Conservation (phyloP, 2,888 invertebrate species). For the Lottia scabra region DNA sequence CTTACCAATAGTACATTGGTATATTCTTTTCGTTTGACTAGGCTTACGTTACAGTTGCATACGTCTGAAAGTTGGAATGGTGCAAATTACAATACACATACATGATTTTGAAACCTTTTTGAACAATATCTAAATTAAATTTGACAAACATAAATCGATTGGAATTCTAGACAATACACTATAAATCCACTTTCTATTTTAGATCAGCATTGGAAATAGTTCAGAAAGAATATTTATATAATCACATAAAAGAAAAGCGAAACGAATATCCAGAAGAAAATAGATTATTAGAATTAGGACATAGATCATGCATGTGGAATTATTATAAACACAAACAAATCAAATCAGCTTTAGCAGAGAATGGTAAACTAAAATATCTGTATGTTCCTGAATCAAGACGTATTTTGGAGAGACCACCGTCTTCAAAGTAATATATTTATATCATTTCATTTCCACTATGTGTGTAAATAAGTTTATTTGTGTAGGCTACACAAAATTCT, state of each 20-base stretch:
- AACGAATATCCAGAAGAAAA: constrained; percentile 43
- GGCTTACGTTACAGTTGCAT: too few species aligned
- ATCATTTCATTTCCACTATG: too few species aligned
- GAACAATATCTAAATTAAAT: too few species aligned
- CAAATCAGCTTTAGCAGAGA: constrained; percentile 42
- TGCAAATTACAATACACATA: too few species aligned
- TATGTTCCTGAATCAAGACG: constrained; percentile 24
- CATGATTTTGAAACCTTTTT: too few species aligned
- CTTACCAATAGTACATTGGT: too few species aligned
- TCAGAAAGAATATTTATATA: constrained; percentile 38
- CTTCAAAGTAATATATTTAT: constrained; percentile 32
- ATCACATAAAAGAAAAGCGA: constrained; percentile 36
- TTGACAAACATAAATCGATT: too few species aligned
- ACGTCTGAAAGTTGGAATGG: too few species aligned
- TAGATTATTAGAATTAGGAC: constrained; percentile 46
- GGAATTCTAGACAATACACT: too few species aligned
- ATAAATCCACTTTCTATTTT: neutral
- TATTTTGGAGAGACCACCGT: constrained; percentile 39
- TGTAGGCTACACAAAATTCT: too few species aligned
- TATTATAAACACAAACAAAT: constrained; percentile 47
- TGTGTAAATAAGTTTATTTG: too few species aligned
- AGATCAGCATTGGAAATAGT: constrained; percentile 53
- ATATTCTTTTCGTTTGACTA: too few species aligned
- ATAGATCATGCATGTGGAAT: constrained; percentile 48
- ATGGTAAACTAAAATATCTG: constrained; percentile 43